These are phyloP conservation scores for Cephonodes hylas DNA, from an alignment of 2,888 invertebrate species.

Conservation along the genomic window DNA sequence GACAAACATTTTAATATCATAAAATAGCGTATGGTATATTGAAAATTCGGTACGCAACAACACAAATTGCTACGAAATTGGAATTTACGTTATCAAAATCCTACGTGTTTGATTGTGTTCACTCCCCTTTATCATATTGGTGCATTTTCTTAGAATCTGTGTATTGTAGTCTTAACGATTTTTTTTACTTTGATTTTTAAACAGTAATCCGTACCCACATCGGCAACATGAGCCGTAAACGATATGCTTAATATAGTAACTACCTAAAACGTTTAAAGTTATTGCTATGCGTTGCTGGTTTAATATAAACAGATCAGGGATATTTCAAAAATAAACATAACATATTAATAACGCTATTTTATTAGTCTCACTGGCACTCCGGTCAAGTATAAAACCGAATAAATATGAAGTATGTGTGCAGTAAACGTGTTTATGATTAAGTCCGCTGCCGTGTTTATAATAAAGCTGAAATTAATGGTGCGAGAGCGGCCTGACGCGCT, in stretches of 20 bases:
- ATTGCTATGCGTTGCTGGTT: not conserved
- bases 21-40: not conserved
- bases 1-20: no score
- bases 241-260: no score
- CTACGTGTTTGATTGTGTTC: not conserved
- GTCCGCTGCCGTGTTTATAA: conserved; percentile 69
- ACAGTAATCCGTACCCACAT: no score
- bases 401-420: conserved; percentile 34
- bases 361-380: conserved; percentile 42
- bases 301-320: not conserved
- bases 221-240: no score
- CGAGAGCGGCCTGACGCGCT: conserved; percentile 46
- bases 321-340: not conserved
- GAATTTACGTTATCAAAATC: not conserved
- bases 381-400: conserved; percentile 44
- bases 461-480: conserved; percentile 72
- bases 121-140: not conserved
- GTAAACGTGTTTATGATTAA: conserved; percentile 73
- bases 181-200: no score
- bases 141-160: not conserved
- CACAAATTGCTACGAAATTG: not conserved
- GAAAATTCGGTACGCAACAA: not conserved
- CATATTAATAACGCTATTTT: conserved; percentile 10
- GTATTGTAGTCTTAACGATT: no score
- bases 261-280: no score